phyloP scores from a whole-genome alignment of 2,113 vertebrate species.

The Cyanoramphus novaezelandiae region DNA sequence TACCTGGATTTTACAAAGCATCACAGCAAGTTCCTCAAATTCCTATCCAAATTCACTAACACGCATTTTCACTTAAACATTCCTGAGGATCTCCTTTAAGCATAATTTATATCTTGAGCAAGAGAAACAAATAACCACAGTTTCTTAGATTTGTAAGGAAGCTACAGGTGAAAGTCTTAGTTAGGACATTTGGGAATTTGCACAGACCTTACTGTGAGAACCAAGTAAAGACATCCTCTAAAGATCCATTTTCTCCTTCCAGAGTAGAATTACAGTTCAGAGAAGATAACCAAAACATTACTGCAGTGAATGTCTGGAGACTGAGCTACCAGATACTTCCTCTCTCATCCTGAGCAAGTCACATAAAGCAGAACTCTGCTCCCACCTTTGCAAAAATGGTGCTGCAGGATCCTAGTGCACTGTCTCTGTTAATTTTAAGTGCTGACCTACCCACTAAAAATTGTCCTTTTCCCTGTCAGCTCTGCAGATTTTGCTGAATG shows the following conservation, averaged over 20 bases:
- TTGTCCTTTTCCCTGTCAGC: background rate
- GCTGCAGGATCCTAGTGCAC: background rate
- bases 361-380: background rate
- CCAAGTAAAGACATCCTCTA: background rate
- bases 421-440: background rate
- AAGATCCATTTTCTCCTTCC: background rate
- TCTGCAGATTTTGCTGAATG: background rate
- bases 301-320: background rate
- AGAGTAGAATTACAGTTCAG: background rate
- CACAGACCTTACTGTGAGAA: background rate
- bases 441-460: background rate
- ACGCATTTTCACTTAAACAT: background rate
- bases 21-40: background rate
- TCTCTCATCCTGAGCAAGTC: background rate
- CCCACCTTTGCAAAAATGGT: fast-evolving
- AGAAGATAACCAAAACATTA: background rate
- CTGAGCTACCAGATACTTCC: background rate
- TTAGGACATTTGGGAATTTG: background rate
- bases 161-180: background rate
- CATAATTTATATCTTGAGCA: background rate
- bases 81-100: background rate
- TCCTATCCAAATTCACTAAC: background rate
- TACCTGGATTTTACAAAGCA: constrained; percentile 22
- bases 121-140: background rate
- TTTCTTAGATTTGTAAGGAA: background rate